Evolutionary conservation across 2,113 vertebrate species (phyloP).

Genomic region (Calonectris borealis): DNA sequence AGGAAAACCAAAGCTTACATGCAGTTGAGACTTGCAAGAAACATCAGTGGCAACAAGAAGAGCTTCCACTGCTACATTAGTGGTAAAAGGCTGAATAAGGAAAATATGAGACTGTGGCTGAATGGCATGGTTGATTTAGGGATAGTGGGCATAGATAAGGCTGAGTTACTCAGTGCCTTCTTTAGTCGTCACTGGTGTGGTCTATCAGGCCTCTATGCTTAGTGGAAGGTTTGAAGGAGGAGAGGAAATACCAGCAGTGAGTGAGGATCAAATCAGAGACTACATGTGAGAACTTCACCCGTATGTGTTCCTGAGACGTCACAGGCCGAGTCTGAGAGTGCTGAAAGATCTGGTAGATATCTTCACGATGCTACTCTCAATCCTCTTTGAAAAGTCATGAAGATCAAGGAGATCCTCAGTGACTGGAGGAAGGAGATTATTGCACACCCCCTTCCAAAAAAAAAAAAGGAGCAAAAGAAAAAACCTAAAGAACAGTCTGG

Average conservation of each 20-base stretch:
- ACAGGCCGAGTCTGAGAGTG: background rate
- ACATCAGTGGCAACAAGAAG: background rate
- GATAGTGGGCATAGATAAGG: background rate
- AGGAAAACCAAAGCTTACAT: background rate
- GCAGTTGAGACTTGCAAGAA: background rate
- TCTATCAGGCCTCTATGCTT: background rate
- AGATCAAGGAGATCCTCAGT: background rate
- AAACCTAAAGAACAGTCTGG: background rate
- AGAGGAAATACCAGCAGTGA: background rate
- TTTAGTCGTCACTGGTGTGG: background rate
- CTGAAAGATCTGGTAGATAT: background rate
- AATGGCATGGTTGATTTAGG: background rate
- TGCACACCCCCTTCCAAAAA: background rate
- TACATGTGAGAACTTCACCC: background rate
- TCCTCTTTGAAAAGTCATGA: background rate
- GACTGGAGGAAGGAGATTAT: background rate
- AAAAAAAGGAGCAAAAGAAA: background rate
- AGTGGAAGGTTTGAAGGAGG: background rate
- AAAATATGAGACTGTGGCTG: background rate
- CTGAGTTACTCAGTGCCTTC: background rate
- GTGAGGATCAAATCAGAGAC: background rate
- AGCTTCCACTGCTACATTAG: background rate
- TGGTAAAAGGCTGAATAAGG: background rate
- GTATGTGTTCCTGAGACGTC: background rate
- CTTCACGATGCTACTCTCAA: background rate